Evolutionary conservation across 1,140 invertebrate genomes (phyloP).

Genomic region (Sesamia nonagrioides): DNA sequence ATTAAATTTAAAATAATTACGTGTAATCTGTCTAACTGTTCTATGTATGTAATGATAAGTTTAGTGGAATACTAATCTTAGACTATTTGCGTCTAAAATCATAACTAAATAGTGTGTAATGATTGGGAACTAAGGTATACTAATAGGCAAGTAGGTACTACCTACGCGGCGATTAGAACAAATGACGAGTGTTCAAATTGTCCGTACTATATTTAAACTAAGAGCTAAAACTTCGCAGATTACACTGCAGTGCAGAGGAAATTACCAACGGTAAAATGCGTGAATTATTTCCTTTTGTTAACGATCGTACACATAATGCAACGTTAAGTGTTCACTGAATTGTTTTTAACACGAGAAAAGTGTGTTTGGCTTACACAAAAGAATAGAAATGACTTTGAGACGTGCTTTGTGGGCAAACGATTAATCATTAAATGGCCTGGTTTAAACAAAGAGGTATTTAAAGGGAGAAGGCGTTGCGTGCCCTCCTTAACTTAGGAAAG

Average conservation of each 20-base stretch:
- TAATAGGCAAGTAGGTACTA: constrained; percentile 2
- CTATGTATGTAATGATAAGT: no score
- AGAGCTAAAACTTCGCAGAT: constrained; percentile 28
- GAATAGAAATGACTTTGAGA: constrained; percentile 23
- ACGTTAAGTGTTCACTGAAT: constrained; percentile 21
- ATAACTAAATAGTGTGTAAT: no score
- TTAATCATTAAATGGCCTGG: constrained; percentile 37
- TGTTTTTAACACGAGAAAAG: constrained; percentile 27
- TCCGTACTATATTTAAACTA: constrained; percentile 17
- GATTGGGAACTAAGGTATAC: background rate
- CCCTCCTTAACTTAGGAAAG: background rate
- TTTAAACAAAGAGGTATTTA: constrained; percentile 28
- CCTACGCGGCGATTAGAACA: background rate
- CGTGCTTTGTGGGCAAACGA: constrained; percentile 22
- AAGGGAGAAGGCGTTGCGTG: background rate
- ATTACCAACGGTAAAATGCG: constrained; percentile 47
- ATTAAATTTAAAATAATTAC: background rate
- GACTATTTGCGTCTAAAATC: background rate
- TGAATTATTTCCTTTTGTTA: constrained; percentile 50
- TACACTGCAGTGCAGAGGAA: constrained; percentile 31
- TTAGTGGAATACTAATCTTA: background rate
- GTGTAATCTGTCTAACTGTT: background rate
- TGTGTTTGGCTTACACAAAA: constrained; percentile 28
- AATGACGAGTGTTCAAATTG: constrained; percentile 7
- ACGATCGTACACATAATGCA: constrained; percentile 25